phyloP scores from a whole-genome alignment of 2,888 invertebrate species.

The Fragum whitleyi region DNA sequence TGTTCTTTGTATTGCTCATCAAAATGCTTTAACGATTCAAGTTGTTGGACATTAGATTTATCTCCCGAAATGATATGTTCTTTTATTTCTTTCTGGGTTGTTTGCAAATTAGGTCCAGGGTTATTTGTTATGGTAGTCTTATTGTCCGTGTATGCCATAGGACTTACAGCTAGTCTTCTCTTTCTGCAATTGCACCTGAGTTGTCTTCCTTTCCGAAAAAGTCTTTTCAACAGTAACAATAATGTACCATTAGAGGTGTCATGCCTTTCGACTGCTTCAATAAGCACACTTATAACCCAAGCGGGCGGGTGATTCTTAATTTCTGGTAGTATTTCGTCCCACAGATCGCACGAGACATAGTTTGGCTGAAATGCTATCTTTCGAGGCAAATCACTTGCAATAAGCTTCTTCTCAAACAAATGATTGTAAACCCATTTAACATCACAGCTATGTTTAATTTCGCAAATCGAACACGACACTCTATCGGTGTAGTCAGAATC shows the following conservation, averaged over 20 bases:
- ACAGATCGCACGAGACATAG: neutral
- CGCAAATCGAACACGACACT: neutral
- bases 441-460: neutral
- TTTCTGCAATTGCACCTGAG: neutral
- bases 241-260: neutral
- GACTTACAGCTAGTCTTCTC: neutral
- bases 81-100: too few relatives aligned
- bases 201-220: neutral
- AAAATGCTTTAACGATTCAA: neutral
- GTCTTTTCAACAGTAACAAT: neutral
- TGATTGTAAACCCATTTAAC: conserved; percentile 9
- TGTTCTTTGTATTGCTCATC: neutral
- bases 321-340: neutral
- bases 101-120: neutral
- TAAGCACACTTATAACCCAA: neutral
- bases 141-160: neutral
- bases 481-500: neutral
- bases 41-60: neutral
- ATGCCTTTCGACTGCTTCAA: neutral
- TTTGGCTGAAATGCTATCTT: neutral
- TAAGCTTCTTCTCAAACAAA: neutral
- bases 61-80: too few relatives aligned
- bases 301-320: neutral
- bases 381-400: neutral
- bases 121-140: neutral